These are phyloP conservation scores for Pyxicephalus adspersus DNA, from an alignment of 2,113 vertebrate genomes.

Conservation along the genomic window DNA sequence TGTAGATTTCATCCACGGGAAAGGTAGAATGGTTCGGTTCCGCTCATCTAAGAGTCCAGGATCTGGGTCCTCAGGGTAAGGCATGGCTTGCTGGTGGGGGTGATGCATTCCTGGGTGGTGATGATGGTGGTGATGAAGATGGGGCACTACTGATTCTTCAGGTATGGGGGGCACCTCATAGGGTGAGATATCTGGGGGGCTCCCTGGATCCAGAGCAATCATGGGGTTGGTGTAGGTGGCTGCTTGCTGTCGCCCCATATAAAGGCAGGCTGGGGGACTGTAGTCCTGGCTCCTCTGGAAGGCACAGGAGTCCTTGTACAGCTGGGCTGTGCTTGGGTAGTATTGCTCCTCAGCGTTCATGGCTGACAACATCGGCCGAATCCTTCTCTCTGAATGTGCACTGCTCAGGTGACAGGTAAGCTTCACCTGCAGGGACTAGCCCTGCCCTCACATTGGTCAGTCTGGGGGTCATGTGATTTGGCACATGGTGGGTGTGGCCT, in stretches of 20 bases:
- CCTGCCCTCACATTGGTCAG: constrained; percentile 68
- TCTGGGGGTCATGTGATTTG: constrained; percentile 69
- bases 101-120: constrained; percentile 75
- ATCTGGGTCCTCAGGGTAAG: constrained; percentile 78
- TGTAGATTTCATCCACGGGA: constrained; percentile 98
- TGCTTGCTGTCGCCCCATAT: constrained; percentile 86
- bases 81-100: constrained; percentile 71
- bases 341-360: constrained; percentile 94
- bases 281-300: constrained; percentile 89
- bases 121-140: constrained; percentile 78
- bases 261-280: constrained; percentile 90
- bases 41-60: constrained; percentile 75
- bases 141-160: constrained; percentile 79
- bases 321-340: constrained; percentile 81
- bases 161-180: constrained; percentile 82
- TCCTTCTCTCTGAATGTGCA: constrained; percentile 12
- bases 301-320: constrained; percentile 91
- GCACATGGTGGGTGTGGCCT: constrained; percentile 64
- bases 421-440: constrained; percentile 55
- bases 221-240: constrained; percentile 69
- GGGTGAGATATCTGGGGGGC: constrained; percentile 82
- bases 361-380: constrained; percentile 62
- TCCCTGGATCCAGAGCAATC: constrained; percentile 77
- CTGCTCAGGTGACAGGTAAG: constrained; percentile 70
- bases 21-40: constrained; percentile 82